phyloP scores from a whole-genome alignment of 2,113 vertebrate genomes.

The Alligator sinensis region DNA sequence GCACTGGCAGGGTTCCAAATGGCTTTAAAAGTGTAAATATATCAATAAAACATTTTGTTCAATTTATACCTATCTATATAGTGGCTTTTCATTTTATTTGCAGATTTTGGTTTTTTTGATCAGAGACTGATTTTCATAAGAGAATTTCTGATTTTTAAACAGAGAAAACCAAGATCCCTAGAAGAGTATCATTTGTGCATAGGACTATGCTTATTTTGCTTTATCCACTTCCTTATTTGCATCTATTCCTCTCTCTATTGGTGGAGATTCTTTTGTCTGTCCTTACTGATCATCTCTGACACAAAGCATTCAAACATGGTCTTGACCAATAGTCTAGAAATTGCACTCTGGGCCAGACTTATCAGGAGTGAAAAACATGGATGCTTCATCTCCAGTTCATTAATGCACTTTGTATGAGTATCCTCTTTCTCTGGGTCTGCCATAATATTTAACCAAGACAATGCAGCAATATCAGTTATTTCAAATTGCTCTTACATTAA shows the following conservation, averaged over 20 bases:
- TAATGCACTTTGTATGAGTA: neutral
- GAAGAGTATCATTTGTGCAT: conserved; percentile 3
- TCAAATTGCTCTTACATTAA: neutral
- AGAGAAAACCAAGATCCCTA: too few relatives aligned
- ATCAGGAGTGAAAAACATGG: conserved; percentile 31
- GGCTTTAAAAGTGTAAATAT: too few relatives aligned
- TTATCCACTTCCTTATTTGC: neutral
- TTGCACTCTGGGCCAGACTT: conserved; percentile 10
- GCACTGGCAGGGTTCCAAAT: too few relatives aligned
- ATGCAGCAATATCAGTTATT: neutral
- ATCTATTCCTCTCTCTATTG: conserved; percentile 52
- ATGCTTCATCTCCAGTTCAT: neutral
- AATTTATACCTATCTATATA: too few relatives aligned
- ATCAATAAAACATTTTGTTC: too few relatives aligned
- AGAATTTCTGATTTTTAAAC: too few relatives aligned
- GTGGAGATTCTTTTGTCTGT: conserved; percentile 34
- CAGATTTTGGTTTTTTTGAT: too few relatives aligned
- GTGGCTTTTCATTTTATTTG: too few relatives aligned
- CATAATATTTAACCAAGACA: neutral
- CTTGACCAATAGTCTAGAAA: conserved; percentile 52
- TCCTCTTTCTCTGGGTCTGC: neutral
- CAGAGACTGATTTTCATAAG: too few relatives aligned
- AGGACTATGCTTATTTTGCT: neutral
- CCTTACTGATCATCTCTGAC: conserved; percentile 56
- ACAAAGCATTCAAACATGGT: neutral